Percentiles rank a stretch among this genome's conserved stretches.
phyloP scores from a whole-genome alignment of 2,797 vertebrate species.

The Mastacembelus armatus region DNA sequence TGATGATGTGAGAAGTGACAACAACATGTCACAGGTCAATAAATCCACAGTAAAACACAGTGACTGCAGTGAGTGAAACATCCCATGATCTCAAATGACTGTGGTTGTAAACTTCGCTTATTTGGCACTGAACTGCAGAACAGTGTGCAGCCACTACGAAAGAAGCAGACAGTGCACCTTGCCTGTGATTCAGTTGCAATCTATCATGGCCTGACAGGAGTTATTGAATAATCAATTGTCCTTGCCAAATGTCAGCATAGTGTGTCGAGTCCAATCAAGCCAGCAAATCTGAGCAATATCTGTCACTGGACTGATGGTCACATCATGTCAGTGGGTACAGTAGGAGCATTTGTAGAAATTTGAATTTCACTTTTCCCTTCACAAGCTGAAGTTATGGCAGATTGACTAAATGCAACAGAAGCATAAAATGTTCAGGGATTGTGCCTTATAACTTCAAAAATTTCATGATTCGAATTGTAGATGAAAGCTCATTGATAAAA shows the following conservation, averaged over 20 bases:
- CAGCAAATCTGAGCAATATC: slow-evolving; percentile 46
- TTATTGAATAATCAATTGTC: slow-evolving; percentile 71
- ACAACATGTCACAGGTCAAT: background rate
- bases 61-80: background rate
- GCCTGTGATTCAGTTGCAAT: slow-evolving; percentile 36
- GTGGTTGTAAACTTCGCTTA: background rate
- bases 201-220: slow-evolving; percentile 55
- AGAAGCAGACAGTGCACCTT: slow-evolving; percentile 34
- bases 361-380: too few relatives aligned
- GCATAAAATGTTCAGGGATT: too few relatives aligned
- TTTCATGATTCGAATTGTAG: too few relatives aligned
- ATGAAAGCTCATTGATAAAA: too few relatives aligned
- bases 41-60: background rate
- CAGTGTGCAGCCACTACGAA: background rate
- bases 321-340: background rate
- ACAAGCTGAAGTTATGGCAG: too few relatives aligned
- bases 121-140: background rate
- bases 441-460: too few relatives aligned
- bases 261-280: slow-evolving; percentile 60
- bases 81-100: too few relatives aligned
- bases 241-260: slow-evolving; percentile 63
- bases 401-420: too few relatives aligned
- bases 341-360: too few relatives aligned
- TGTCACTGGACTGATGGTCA: slow-evolving; percentile 32
- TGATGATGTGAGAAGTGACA: background rate